These are phyloP conservation scores for Thyatira batis DNA, from an alignment of 2,888 invertebrate species.

Conservation along the genomic window DNA sequence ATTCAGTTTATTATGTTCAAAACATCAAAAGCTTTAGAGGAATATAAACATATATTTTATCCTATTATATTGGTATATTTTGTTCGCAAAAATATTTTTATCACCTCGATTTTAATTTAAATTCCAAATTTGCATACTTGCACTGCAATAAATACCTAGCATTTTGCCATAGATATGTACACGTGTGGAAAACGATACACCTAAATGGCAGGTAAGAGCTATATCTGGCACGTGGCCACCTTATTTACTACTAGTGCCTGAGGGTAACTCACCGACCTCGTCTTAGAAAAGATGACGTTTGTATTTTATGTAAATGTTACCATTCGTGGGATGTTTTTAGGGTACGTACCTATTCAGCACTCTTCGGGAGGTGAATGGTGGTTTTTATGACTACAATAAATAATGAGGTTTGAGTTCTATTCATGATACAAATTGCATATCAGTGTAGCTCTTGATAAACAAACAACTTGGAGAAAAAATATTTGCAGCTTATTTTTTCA, in stretches of 20 bases:
- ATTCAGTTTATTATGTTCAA: no score
- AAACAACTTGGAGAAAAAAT: background rate
- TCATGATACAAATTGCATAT: background rate
- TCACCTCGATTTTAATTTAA: background rate
- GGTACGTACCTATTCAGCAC: conserved; percentile 31
- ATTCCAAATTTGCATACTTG: background rate
- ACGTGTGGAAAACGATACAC: conserved; percentile 16
- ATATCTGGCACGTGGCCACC: conserved; percentile 46
- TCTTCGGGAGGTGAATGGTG: conserved; percentile 32
- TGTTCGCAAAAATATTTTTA: no score
- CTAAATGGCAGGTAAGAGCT: conserved; percentile 33
- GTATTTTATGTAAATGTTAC: conserved; percentile 27
- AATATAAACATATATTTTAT: no score
- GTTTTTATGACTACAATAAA: conserved; percentile 29
- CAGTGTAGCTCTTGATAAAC: background rate
- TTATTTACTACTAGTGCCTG: conserved; percentile 35
- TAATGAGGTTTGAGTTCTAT: conserved; percentile 1
- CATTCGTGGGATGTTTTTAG: conserved; percentile 25
- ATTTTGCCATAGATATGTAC: conserved; percentile 5
- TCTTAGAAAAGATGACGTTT: conserved; percentile 31
- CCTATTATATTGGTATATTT: no score
- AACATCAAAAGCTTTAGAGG: no score
- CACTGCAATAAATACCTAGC: background rate
- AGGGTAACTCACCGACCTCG: conserved; percentile 12
- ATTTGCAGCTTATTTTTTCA: no score